These are phyloP conservation scores for Typhlichthys eigenmanni DNA, from an alignment of 2,797 vertebrate genomes.

Conservation along the genomic window DNA sequence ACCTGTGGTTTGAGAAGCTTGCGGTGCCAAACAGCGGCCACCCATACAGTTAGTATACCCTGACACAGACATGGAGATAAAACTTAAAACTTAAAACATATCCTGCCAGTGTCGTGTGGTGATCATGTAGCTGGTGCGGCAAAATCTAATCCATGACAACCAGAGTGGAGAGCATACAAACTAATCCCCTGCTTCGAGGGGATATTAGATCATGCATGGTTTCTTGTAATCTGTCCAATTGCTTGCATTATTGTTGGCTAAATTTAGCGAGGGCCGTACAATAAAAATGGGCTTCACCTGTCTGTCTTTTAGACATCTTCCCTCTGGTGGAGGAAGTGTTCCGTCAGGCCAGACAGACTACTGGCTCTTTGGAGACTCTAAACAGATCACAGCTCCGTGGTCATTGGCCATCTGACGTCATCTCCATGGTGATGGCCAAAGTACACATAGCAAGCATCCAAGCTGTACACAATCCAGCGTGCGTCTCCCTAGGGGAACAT, in stretches of 20 bases:
- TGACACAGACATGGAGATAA: slow-evolving; percentile 22
- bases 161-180: neutral
- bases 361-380: slow-evolving; percentile 22
- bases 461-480: slow-evolving; percentile 4
- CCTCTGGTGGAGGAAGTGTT: slow-evolving; percentile 25
- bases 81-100: slow-evolving; percentile 15
- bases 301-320: neutral
- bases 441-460: slow-evolving; percentile 9
- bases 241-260: too few species aligned
- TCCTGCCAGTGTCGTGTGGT: neutral
- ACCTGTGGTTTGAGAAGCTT: slow-evolving; percentile 31
- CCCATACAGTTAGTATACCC: slow-evolving; percentile 33
- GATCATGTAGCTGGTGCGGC: too few species aligned
- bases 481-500: neutral
- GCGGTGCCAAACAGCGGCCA: slow-evolving; percentile 53
- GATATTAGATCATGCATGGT: neutral
- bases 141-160: too few species aligned
- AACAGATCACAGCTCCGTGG: slow-evolving; percentile 32
- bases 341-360: slow-evolving; percentile 22
- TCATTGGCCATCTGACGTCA: slow-evolving; percentile 28
- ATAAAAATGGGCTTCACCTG: neutral
- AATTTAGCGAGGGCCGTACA: neutral
- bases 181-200: neutral
- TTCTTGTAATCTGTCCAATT: neutral
- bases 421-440: slow-evolving; percentile 14